Conservation (phyloP, 2,888 invertebrate species). For the Eretmocerus hayati region DNA sequence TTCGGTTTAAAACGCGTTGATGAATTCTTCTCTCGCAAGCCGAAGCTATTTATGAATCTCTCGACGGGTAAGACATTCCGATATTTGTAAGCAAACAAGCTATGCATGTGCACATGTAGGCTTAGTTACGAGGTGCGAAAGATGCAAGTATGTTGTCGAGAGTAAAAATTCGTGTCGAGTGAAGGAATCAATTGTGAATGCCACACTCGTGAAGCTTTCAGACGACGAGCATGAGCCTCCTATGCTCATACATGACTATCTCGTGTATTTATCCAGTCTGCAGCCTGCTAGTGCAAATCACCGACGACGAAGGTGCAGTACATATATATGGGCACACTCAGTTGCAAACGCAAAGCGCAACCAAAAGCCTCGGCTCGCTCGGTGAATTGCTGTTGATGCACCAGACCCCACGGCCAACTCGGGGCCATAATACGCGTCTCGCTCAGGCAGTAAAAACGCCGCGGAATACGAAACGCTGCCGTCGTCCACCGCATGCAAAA, state of each 20-base stretch:
- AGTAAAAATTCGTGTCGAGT: neutral
- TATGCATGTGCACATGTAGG: neutral
- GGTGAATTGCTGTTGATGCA: no score
- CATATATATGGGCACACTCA: no score
- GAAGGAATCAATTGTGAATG: conserved; percentile 20
- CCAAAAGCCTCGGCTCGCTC: neutral
- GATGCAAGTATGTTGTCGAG: neutral
- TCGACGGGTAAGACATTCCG: neutral
- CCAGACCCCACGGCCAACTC: no score
- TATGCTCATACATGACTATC: no score
- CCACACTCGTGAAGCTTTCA: conserved; percentile 17
- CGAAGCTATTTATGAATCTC: no score
- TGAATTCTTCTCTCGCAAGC: no score
- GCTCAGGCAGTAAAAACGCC: conserved; percentile 17
- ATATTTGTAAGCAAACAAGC: no score
- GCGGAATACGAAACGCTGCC: conserved; percentile 23
- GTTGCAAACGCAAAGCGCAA: neutral
- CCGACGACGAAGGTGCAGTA: no score
- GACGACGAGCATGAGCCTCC: conserved; percentile 9
- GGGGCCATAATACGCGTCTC: conserved; percentile 20
- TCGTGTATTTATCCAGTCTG: no score
- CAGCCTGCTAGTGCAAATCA: no score
- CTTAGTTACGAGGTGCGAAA: conserved; percentile 6
- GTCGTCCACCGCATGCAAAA: conserved; percentile 22
- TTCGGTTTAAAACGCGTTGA: no score